Base-by-base conservation (phyloP, 2,113 vertebrate species). In the Daboia siamensis region DNA sequence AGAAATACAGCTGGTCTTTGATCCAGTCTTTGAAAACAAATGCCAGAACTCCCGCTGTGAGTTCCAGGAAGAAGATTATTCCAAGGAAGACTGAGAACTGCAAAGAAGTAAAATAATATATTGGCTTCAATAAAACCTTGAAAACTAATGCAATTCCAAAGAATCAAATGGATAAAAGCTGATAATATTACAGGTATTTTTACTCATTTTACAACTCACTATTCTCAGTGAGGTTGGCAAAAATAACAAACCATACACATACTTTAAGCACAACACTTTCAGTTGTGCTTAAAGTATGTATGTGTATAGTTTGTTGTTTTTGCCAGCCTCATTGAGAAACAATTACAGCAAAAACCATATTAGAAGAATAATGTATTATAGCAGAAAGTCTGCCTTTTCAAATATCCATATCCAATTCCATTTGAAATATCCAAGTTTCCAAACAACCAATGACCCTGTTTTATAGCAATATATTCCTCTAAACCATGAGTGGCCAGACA, bases 11-110 rank as follows among this genome's bases (percentile, higher is more conserved):
- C 97, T 99, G 99, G 97, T 99, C 99, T 97, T 99, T 99, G 97
- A 99, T 99, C 99, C 99, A 99, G 97, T 99, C 99, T 98, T 99
- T 99, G 97, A 99, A 99, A 95, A 99, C 99, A 96, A 99, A 99
- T 12, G 99, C 99, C 97, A 99, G 96, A 92, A 99, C 98, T 85
- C 99, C 99, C 46, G 99, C 99, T 26, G 99, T 99, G 93, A 99
- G 98, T 97, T 99, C 99, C 98, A 99, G 96, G 97, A 99, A 99
- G 97, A 99, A 99, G 96, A 99, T 99, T 94, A 99, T 99, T 69
- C 99, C 99, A 97, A 99, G 97, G 97, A 99, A 99, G 88, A 99
- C 99, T 0, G 99, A 99, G 96, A 99, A 99, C 99, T 99, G 95
- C 1, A 84, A 93, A 96, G 86, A 96, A 88, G 61, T 87, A 86